Percentiles rank a stretch among this genome's conserved stretches.
These are phyloP conservation scores for Tethya wilhelma DNA, from an alignment of 37 sponge, comb jelly and placozoan genomes.

Conservation along the genomic window DNA sequence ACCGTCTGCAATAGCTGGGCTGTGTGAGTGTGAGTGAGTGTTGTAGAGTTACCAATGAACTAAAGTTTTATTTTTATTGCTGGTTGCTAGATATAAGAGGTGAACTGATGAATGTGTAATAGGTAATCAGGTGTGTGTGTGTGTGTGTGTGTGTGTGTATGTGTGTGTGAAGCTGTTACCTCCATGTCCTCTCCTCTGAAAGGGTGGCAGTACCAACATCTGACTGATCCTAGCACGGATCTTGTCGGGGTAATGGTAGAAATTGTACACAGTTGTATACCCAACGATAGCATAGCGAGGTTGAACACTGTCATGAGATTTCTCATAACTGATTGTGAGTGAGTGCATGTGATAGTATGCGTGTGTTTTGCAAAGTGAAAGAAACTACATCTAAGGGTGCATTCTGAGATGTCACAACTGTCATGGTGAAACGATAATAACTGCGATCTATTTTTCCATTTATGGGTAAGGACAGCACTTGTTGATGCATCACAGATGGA, in stretches of 20 bases:
- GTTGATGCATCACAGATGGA: neutral
- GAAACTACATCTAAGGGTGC: too few relatives aligned
- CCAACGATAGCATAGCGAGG: slow-evolving; percentile 75
- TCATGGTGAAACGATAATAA: too few relatives aligned
- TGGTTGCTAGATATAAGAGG: neutral
- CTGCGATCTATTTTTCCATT: too few relatives aligned
- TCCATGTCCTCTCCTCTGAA: slow-evolving; percentile 57
- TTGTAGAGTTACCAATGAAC: neutral
- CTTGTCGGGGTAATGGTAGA: neutral
- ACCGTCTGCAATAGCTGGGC: slow-evolving; percentile 75
- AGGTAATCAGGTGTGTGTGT: neutral
- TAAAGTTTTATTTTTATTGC: neutral
- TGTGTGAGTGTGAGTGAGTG: neutral
- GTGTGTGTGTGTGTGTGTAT: slow-evolving; percentile 46
- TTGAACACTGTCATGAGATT: neutral
- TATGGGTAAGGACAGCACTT: neutral
- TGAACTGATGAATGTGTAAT: neutral
- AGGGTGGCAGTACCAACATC: slow-evolving; percentile 89
- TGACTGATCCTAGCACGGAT: slow-evolving; percentile 88
- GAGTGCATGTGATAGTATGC: too few relatives aligned
- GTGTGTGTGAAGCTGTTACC: neutral
- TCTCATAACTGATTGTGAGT: slow-evolving; percentile 20
- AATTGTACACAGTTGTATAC: slow-evolving; percentile 75
- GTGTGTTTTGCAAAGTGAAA: neutral
- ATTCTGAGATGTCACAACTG: too few relatives aligned